Conservation (phyloP, 2,113 vertebrate genomes). For the Siphamia tubifer region DNA sequence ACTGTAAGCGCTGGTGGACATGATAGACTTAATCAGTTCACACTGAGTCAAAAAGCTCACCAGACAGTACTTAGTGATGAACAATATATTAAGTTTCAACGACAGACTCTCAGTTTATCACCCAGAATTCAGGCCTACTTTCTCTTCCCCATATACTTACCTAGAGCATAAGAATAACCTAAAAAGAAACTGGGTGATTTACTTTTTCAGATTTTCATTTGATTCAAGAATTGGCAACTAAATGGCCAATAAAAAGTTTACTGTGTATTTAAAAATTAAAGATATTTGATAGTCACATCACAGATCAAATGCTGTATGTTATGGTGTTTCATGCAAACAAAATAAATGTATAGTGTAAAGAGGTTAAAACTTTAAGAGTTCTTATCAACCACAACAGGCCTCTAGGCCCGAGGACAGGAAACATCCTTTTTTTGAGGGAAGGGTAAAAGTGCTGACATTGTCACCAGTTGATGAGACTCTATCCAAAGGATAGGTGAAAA, state of each 20-base stretch:
- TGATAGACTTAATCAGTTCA: constrained; percentile 78
- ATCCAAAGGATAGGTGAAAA: constrained; percentile 81
- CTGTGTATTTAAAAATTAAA: too few species aligned
- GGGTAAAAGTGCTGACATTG: constrained; percentile 85
- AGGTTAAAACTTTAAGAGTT: constrained; percentile 13
- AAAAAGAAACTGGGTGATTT: not conserved
- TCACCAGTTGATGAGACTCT: constrained; percentile 81
- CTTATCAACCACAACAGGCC: constrained; percentile 56
- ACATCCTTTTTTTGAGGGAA: constrained; percentile 63
- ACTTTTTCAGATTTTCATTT: not conserved
- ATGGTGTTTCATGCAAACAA: not conserved
- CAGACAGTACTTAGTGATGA: constrained; percentile 62
- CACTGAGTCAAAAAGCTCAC: constrained; percentile 66
- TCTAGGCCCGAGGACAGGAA: constrained; percentile 40
- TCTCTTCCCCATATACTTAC: not conserved
- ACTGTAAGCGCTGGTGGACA: constrained; percentile 77
- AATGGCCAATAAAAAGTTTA: not conserved
- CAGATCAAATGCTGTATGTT: not conserved
- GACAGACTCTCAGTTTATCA: constrained; percentile 31
- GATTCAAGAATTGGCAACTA: not conserved
- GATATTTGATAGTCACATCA: not conserved
- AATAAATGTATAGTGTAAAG: constrained; percentile 8
- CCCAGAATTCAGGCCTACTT: constrained; percentile 1
- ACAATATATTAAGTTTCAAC: constrained; percentile 58
- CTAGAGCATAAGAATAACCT: not conserved